Evolutionary conservation across 2,888 invertebrate genomes (phyloP).

Genomic region (Spisula solida): DNA sequence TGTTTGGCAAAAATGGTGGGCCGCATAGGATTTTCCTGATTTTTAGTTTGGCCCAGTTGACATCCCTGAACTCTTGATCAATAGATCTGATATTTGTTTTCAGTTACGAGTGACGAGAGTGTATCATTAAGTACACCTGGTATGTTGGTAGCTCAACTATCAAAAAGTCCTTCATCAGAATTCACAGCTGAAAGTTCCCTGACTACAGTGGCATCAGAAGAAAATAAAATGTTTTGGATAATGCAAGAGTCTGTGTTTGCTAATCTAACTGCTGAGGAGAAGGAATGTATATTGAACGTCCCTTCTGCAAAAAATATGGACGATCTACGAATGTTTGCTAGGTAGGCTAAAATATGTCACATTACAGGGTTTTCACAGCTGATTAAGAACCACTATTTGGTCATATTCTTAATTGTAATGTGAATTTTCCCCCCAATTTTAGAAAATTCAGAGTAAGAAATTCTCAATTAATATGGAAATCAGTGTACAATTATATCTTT

Average conservation of each 20-base stretch:
- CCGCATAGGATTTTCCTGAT: no score
- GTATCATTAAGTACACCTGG: slow-evolving; percentile 72
- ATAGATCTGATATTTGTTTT: slow-evolving; percentile 53
- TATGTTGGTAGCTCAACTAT: slow-evolving; percentile 71
- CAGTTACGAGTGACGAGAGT: slow-evolving; percentile 86
- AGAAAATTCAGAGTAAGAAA: no score
- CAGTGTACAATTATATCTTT: no score
- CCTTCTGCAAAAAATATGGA: slow-evolving; percentile 93
- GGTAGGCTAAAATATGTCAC: slow-evolving; percentile 80
- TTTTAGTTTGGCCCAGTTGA: no score
- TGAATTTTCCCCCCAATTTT: no score
- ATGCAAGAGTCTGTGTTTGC: slow-evolving; percentile 76
- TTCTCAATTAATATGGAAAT: no score
- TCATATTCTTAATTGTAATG: no score
- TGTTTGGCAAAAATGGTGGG: no score
- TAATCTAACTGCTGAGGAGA: slow-evolving; percentile 84
- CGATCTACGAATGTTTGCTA: slow-evolving; percentile 92
- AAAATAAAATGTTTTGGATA: slow-evolving; percentile 75
- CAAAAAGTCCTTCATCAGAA: slow-evolving; percentile 82
- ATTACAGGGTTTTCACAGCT: no score
- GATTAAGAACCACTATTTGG: no score
- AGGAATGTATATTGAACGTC: slow-evolving; percentile 91
- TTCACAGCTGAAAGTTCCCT: slow-evolving; percentile 75
- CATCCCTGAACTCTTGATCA: no score
- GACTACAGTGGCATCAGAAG: slow-evolving; percentile 70